phyloP scores from a whole-genome alignment of 1,140 invertebrate genomes.

The Caligus rogercresseyi region DNA sequence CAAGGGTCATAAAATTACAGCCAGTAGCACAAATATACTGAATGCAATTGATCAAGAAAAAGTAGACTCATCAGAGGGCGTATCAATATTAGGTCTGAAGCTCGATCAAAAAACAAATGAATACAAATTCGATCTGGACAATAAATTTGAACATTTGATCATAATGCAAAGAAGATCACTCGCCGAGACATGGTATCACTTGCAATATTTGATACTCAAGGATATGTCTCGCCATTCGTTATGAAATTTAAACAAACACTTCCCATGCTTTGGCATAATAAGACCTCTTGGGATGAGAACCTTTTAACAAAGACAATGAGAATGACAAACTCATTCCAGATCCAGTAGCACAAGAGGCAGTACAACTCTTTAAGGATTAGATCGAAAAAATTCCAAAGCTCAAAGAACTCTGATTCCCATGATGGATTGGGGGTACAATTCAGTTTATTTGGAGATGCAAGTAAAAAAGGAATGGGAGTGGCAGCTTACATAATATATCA shows the following conservation, averaged over 20 bases:
- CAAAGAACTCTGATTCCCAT: neutral
- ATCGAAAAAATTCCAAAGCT: neutral
- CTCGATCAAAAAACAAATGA: neutral
- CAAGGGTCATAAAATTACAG: constrained; percentile 5
- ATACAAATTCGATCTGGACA: constrained; percentile 3
- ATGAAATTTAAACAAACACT: neutral
- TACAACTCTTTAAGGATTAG: neutral
- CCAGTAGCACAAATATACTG: neutral
- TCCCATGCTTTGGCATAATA: neutral
- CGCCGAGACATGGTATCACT: neutral
- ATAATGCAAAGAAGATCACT: neutral
- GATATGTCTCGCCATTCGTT: neutral
- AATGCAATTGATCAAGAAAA: neutral
- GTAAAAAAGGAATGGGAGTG: neutral
- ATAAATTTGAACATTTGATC: constrained; percentile 8
- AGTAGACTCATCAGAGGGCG: neutral
- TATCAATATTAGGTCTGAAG: neutral
- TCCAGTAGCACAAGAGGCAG: neutral
- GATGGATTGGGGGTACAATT: neutral
- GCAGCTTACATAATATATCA: constrained; percentile 1
- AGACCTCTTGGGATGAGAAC: constrained; percentile 6
- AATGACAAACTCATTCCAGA: neutral
- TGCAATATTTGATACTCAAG: constrained; percentile 6
- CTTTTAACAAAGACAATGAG: neutral
- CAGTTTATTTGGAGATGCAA: neutral